phyloP scores from a whole-genome alignment of 2,888 invertebrate species.

The Ellobium chinense region DNA sequence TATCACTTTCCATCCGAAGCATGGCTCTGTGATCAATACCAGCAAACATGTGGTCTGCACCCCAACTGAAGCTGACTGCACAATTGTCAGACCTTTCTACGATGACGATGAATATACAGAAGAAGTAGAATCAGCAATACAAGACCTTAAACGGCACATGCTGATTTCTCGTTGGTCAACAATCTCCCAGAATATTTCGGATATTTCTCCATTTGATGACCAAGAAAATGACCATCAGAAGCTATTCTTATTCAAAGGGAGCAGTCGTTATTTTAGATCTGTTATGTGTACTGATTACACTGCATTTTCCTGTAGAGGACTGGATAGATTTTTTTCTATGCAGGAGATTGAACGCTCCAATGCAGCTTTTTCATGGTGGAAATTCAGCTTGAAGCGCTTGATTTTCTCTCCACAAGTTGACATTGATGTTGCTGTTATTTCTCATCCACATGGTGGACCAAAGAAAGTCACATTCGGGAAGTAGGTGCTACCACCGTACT shows the following conservation, averaged over 20 bases:
- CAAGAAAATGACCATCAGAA: background rate
- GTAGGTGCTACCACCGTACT: too few species aligned
- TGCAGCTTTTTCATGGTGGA: conserved; percentile 28
- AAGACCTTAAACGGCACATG: background rate
- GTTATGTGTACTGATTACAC: conserved; percentile 32
- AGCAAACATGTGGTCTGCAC: conserved; percentile 46
- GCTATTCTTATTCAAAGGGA: background rate
- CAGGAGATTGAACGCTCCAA: background rate
- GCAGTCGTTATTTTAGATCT: conserved; percentile 5
- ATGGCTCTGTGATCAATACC: conserved; percentile 39
- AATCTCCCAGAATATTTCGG: background rate
- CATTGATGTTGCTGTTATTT: conserved; percentile 41
- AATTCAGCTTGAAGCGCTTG: conserved; percentile 23
- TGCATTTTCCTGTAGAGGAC: conserved; percentile 6
- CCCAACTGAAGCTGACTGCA: conserved; percentile 40
- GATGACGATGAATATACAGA: background rate
- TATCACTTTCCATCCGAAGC: conserved; percentile 36
- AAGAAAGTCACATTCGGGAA: conserved; percentile 23
- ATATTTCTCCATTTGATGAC: too few species aligned
- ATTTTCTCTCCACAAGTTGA: background rate
- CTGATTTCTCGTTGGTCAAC: background rate
- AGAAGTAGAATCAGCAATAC: background rate
- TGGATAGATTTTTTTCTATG: conserved; percentile 1
- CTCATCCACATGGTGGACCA: conserved; percentile 44
- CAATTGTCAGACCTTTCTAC: conserved; percentile 39